Evolutionary conservation across 1,140 invertebrate genomes (phyloP).

Genomic region (Euschistus heros): DNA sequence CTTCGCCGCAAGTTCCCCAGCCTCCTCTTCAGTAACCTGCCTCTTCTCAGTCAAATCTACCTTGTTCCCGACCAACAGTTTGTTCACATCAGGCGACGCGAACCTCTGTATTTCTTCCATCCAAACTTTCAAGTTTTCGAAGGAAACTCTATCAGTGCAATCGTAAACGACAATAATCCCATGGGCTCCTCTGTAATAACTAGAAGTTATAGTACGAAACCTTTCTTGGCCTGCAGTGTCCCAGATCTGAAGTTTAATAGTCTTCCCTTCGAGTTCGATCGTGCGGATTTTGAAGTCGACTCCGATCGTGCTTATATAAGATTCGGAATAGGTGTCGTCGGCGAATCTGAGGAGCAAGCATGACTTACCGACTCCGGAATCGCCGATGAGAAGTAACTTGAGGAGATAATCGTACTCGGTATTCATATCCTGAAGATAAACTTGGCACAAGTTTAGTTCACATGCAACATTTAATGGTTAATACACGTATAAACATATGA

Average conservation of each 20-base stretch:
- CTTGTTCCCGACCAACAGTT: conserved; percentile 46
- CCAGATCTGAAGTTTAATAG: conserved; percentile 58
- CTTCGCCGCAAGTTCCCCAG: conserved; percentile 95
- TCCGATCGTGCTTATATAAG: conserved; percentile 33
- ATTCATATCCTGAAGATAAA: conserved; percentile 10
- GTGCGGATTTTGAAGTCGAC: conserved; percentile 61
- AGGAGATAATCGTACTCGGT: conserved; percentile 79
- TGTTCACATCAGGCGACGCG: conserved; percentile 42
- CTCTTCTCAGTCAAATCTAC: conserved; percentile 75
- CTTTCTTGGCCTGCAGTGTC: conserved; percentile 53
- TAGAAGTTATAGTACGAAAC: conserved; percentile 57
- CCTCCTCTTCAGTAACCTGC: conserved; percentile 83
- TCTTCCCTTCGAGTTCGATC: conserved; percentile 54
- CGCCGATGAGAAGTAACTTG: conserved; percentile 97
- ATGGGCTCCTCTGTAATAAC: conserved; percentile 60
- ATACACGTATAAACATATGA: too few relatives aligned
- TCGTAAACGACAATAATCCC: conserved; percentile 62
- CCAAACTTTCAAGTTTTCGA: conserved; percentile 60
- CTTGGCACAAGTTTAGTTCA: not conserved
- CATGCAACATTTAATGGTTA: not conserved
- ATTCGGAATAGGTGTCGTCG: conserved; percentile 31
- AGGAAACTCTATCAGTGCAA: conserved; percentile 55
- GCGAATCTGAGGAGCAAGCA: conserved; percentile 96
- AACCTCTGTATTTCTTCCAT: conserved; percentile 54
- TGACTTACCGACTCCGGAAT: conserved; percentile 98